These are phyloP conservation scores for Caradrina clavipalpis DNA, from an alignment of 2,888 invertebrate species.

Conservation along the genomic window DNA sequence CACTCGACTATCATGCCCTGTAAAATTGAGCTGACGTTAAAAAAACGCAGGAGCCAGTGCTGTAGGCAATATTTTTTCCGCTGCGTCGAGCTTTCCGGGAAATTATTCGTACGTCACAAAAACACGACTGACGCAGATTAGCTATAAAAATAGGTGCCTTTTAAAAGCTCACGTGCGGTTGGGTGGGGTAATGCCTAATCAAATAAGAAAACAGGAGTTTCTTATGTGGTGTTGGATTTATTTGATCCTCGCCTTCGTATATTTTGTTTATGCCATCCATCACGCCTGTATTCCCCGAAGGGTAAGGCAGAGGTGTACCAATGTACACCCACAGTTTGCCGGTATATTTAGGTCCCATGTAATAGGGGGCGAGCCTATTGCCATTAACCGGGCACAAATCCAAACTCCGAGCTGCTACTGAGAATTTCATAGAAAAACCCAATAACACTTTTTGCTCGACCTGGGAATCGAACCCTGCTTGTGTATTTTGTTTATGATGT, in stretches of 20 bases:
- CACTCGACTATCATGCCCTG: constrained; percentile 67
- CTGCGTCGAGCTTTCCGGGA: constrained; percentile 60
- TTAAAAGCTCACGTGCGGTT: constrained; percentile 6
- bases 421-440: too few relatives aligned
- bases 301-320: too few relatives aligned
- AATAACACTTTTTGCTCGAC: too few relatives aligned
- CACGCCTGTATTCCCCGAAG: too few relatives aligned
- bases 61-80: constrained; percentile 68
- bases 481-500: too few relatives aligned
- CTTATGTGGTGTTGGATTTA: background rate
- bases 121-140: constrained; percentile 42
- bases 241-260: background rate
- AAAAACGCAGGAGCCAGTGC: constrained; percentile 59
- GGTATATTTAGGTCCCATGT: too few relatives aligned
- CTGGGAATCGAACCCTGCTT: too few relatives aligned
- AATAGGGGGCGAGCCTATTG: too few relatives aligned
- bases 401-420: too few relatives aligned
- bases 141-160: constrained; percentile 47
- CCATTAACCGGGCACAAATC: too few relatives aligned
- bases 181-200: background rate
- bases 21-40: constrained; percentile 67
- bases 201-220: constrained; percentile 15
- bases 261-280: background rate
- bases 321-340: too few relatives aligned
- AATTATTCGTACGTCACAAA: constrained; percentile 63